Conservation (phyloP, 2,113 vertebrate species). For the Oceanites oceanicus region DNA sequence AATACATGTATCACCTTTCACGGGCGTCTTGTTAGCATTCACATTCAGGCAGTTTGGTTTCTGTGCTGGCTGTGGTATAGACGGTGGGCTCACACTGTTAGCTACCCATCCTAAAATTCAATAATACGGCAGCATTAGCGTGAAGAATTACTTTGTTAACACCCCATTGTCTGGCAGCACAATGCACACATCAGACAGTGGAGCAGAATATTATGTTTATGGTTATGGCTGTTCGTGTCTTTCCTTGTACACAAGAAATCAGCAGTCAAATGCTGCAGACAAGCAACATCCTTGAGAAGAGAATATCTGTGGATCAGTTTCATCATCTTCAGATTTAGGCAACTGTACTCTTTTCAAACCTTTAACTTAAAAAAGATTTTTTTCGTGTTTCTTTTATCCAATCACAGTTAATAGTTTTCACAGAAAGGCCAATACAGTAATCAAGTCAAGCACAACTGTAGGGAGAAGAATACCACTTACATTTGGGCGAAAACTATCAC, state of each 20-base stretch:
- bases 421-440: background rate
- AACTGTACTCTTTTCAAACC: background rate
- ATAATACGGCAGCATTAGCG: slow-evolving; percentile 28
- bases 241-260: background rate
- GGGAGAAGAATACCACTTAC: background rate
- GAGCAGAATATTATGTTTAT: background rate
- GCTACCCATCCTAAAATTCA: slow-evolving; percentile 80
- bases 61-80: slow-evolving; percentile 63
- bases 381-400: background rate
- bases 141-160: background rate
- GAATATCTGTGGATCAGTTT: background rate
- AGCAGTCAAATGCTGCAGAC: background rate
- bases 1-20: slow-evolving; percentile 71
- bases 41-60: slow-evolving; percentile 71
- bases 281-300: background rate
- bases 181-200: background rate
- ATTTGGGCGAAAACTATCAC: background rate
- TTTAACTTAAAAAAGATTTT: background rate
- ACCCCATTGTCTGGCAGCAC: background rate
- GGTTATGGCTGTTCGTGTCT: background rate
- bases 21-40: slow-evolving; percentile 50
- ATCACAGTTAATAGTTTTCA: background rate
- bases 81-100: slow-evolving; percentile 28
- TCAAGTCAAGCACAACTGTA: background rate
- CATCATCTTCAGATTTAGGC: background rate